Evolutionary conservation across 2,888 invertebrate species (phyloP).

Genomic region (Drosophila pegasa): DNA sequence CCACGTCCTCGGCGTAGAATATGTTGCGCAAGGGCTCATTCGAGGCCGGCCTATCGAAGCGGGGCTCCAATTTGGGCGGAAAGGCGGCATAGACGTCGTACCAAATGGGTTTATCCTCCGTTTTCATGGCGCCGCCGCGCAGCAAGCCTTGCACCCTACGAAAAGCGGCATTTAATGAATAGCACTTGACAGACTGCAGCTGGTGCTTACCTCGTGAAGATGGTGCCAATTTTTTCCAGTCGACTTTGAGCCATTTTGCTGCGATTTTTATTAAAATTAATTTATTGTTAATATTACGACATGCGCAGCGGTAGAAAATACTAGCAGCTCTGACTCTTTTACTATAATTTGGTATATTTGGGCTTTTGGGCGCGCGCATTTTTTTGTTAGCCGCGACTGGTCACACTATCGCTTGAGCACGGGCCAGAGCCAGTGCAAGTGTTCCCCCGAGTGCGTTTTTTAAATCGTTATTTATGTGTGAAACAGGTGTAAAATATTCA

Average conservation of each 20-base stretch:
- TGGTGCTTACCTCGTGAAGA: constrained; percentile 87
- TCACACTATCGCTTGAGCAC: constrained; percentile 45
- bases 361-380: background rate
- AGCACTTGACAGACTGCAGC: fast-evolving
- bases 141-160: constrained; percentile 90
- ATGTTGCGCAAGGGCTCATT: constrained; percentile 88
- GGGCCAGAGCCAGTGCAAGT: constrained; percentile 44
- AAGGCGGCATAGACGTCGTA: constrained; percentile 95
- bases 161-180: background rate
- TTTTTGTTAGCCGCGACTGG: constrained; percentile 6
- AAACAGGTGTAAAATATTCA: constrained; percentile 56
- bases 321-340: constrained; percentile 40
- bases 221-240: constrained; percentile 90
- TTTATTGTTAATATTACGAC: constrained; percentile 71
- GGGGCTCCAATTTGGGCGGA: constrained; percentile 94
- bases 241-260: constrained; percentile 88
- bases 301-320: constrained; percentile 39
- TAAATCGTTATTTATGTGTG: constrained; percentile 55
- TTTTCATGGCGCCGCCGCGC: constrained; percentile 91
- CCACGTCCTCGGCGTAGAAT: constrained; percentile 92
- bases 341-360: constrained; percentile 28
- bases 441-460: constrained; percentile 42
- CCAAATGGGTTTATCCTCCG: constrained; percentile 96
- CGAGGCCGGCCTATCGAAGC: constrained; percentile 89
- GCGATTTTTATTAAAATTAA: constrained; percentile 41